Conservation (phyloP, 2,888 invertebrate species). For the Suillia variegata region DNA sequence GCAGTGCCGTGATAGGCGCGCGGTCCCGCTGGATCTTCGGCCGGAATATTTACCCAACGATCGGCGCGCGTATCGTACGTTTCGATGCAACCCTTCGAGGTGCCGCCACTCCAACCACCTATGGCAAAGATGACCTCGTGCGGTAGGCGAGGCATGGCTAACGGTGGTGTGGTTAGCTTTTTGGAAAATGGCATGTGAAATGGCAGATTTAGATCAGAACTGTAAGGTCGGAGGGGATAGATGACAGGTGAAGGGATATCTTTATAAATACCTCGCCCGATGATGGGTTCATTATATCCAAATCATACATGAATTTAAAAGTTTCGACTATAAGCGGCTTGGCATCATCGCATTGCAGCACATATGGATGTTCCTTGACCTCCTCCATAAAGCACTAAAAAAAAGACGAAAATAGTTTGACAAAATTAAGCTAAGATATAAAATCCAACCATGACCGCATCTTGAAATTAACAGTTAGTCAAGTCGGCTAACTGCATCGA, state of each 20-base stretch:
- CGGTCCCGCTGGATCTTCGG: constrained; percentile 82
- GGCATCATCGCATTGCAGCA: constrained; percentile 80
- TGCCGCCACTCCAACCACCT: constrained; percentile 75
- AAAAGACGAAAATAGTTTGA: background rate
- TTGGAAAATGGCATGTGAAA: constrained; percentile 33
- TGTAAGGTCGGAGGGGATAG: constrained; percentile 17
- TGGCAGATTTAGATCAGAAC: constrained; percentile 34
- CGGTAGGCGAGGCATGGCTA: constrained; percentile 83
- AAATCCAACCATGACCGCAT: too few species aligned
- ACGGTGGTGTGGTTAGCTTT: constrained; percentile 75
- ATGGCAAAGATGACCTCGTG: constrained; percentile 87
- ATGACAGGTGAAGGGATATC: too few species aligned
- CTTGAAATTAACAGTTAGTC: too few species aligned
- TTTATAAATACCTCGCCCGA: constrained; percentile 78
- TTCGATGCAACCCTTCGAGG: constrained; percentile 72
- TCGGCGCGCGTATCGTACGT: constrained; percentile 89
- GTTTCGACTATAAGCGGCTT: constrained; percentile 90
- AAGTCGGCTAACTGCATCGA: too few species aligned
- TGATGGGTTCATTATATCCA: constrained; percentile 82
- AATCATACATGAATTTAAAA: constrained; percentile 86
- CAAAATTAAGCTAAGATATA: background rate
- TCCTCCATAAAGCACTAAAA: constrained; percentile 83
- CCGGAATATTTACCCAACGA: constrained; percentile 74
- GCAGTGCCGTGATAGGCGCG: constrained; percentile 94
- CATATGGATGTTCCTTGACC: constrained; percentile 87